Evolutionary conservation across 92 coral and sea anemone genomes (phyloP).

Genomic region (Epizoanthus fatuus): DNA sequence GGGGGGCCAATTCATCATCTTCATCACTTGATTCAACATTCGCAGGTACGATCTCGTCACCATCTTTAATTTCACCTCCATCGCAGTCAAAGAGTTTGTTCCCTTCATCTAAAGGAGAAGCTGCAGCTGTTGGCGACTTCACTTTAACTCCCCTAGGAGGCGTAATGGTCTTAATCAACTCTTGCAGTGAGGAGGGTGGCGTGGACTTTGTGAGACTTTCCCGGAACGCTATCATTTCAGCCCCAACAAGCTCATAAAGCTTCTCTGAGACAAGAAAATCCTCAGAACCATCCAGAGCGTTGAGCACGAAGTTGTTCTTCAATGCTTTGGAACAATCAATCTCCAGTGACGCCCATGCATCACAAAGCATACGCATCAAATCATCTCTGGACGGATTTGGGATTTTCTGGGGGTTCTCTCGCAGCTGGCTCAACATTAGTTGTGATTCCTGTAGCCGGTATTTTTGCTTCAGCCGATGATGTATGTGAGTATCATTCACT

Average conservation of each 20-base stretch:
- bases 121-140: slow-evolving; percentile 44
- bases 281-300: slow-evolving; percentile 38
- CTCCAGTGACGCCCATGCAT: slow-evolving; percentile 41
- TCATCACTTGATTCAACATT: slow-evolving; percentile 34
- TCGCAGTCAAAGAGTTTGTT: slow-evolving; percentile 46
- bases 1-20: slow-evolving; percentile 31
- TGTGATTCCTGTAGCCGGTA: slow-evolving; percentile 35
- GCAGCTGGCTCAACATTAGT: slow-evolving; percentile 53
- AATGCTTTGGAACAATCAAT: slow-evolving; percentile 35
- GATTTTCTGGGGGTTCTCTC: slow-evolving; percentile 44
- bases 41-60: slow-evolving; percentile 37
- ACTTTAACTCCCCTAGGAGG: slow-evolving; percentile 45
- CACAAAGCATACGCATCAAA: slow-evolving; percentile 30
- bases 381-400: slow-evolving; percentile 45
- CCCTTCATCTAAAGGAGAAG: slow-evolving; percentile 53
- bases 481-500: slow-evolving; percentile 49
- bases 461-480: slow-evolving; percentile 40
- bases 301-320: slow-evolving; percentile 46
- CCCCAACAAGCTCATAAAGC: slow-evolving; percentile 35
- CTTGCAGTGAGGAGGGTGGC: slow-evolving; percentile 46
- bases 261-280: slow-evolving; percentile 48
- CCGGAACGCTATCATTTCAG: slow-evolving; percentile 39
- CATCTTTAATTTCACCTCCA: slow-evolving; percentile 46
- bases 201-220: slow-evolving; percentile 28
- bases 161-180: slow-evolving; percentile 23